Evolutionary conservation across 2,113 vertebrate genomes (phyloP).

Genomic region (Oncorhynchus gorbuscha): DNA sequence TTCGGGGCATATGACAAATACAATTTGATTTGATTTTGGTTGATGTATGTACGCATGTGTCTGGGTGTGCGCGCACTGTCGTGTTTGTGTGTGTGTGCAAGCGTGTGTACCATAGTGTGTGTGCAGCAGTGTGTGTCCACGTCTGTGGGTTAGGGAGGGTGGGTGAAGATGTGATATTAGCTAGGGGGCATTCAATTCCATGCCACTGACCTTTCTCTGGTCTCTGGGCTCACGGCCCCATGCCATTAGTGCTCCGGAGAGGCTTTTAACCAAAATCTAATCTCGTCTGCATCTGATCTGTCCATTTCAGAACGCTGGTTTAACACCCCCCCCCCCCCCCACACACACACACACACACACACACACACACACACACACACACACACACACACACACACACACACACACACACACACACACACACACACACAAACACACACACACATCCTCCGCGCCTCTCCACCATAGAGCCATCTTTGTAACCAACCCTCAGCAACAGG

Average conservation of each 20-base stretch:
- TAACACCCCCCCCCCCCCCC: neutral
- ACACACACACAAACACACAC: conserved; percentile 1
- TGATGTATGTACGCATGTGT: too few relatives aligned
- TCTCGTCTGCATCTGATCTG: conserved; percentile 67
- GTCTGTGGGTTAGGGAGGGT: neutral
- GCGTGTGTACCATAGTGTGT: neutral
- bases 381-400: neutral
- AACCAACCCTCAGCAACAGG: conserved; percentile 38
- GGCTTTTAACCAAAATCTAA: conserved; percentile 72
- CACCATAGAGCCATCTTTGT: conserved; percentile 42
- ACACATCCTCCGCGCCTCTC: neutral
- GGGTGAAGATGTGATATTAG: conserved; percentile 40
- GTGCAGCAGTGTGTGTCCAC: neutral
- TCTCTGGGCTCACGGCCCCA: conserved; percentile 45
- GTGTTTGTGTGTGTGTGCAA: too few relatives aligned
- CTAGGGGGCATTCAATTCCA: conserved; percentile 59
- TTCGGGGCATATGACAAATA: too few relatives aligned
- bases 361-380: conserved; percentile 3
- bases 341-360: conserved; percentile 2
- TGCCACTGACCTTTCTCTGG: conserved; percentile 60
- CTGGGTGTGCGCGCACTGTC: too few relatives aligned
- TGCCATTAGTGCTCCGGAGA: conserved; percentile 59
- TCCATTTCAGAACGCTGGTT: conserved; percentile 43
- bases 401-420: conserved; percentile 4
- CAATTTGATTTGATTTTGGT: too few relatives aligned